Base-by-base conservation (phyloP, 1,140 invertebrate genomes). In the Trichonephila clavata region DNA sequence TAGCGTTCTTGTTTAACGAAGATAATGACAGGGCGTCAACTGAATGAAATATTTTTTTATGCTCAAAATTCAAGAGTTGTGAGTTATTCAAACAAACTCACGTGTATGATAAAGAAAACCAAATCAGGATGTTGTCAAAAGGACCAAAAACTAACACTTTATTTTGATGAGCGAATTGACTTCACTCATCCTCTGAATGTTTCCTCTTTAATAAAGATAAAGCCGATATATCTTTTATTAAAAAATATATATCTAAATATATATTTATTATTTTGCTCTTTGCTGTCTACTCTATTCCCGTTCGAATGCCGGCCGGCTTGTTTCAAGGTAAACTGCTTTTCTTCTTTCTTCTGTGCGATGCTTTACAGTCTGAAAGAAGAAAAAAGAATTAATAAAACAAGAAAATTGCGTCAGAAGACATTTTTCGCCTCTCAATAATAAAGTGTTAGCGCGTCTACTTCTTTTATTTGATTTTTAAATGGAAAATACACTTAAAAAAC, bases 241-340 rank as follows among this genome's bases (percentile, higher is more conserved):
- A 89, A 71, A 83, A 59, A 84, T 89, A 50, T 50, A 50, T 50
- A 50, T 50, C 50, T 50, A 50, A 39, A 39, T 50, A 50, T 50
- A 10, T 50, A 20, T 81, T 90, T 90, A 27, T 57, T n/a, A 50
- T 77, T 92, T 20, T 84, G 57, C 59, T 84, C 65, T 84, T 50
- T 50, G 43, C 24, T 39, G 50, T 21, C 84, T n/a, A 80, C 63
- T 27, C 68, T 16, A 61, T 43, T 60, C 77, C 60, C 90, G 60
- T 63, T 50, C 24, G 50, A 27, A 61, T 32, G 65, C 77, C 77
- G 90, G 90, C 90, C 81, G 59, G 80, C 90, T 92, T 65, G 50
- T 92, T 92, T 92, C 90, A 92, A 92, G 90, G 90, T 92, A 92
- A 92, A 92, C 90, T 92, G 27, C 90, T 92, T 92, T 92, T 80